Evolutionary conservation across 1,140 invertebrate genomes (phyloP).

Genomic region (Achroia grisella): DNA sequence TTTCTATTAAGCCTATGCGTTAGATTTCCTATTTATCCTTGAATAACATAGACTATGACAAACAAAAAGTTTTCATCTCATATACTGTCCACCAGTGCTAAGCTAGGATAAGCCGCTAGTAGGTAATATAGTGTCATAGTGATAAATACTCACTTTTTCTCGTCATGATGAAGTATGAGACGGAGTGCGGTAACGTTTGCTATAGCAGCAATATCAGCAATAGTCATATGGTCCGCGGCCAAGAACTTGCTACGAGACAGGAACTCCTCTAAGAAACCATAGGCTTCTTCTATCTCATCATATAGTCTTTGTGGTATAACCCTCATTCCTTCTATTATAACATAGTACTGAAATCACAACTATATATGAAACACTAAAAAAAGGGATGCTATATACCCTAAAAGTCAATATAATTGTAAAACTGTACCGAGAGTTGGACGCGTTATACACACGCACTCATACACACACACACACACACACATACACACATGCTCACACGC

Average conservation of each 20-base stretch:
- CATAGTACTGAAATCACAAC: conserved; percentile 15
- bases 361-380: conserved; percentile 1
- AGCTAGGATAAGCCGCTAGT: too few relatives aligned
- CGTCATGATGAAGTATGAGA: conserved; percentile 22
- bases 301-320: conserved; percentile 72
- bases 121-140: too few relatives aligned
- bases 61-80: too few relatives aligned
- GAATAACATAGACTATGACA: too few relatives aligned
- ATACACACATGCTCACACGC: too few relatives aligned
- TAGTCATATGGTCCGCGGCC: conserved; percentile 25
- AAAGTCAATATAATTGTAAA: conserved; percentile 2
- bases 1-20: too few relatives aligned
- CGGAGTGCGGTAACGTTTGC: conserved; percentile 15
- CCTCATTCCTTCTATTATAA: conserved; percentile 17
- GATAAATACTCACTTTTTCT: conserved; percentile 23
- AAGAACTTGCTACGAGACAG: conserved; percentile 76
- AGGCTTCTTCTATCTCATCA: conserved; percentile 75
- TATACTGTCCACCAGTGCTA: too few relatives aligned
- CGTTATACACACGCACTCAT: too few relatives aligned
- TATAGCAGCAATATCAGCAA: conserved; percentile 32
- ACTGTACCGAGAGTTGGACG: too few relatives aligned
- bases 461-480: too few relatives aligned
- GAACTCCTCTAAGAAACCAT: conserved; percentile 78
- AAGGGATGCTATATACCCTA: too few relatives aligned
- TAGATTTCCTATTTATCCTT: too few relatives aligned